Evolutionary conservation across 1,140 invertebrate species (phyloP), one percentile per base, ranked within the genome.

Genomic region (Bilobella aurantiaca): DNA sequence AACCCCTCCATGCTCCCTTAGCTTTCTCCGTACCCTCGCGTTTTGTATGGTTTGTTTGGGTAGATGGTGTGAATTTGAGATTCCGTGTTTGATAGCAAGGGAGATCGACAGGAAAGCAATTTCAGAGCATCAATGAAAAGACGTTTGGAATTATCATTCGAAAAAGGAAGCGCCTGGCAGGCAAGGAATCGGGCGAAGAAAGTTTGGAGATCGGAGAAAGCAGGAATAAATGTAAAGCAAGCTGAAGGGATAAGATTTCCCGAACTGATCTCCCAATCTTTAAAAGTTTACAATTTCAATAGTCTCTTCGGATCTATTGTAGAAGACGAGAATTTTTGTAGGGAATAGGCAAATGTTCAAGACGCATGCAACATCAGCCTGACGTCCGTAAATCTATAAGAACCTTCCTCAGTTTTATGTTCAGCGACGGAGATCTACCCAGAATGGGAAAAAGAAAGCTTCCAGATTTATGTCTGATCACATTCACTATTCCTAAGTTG

Each of bases 61-160:
- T 58, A 23, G 49, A 58, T 58, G 57, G 12, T 3, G 12, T 56
- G 25, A 29, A 3, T 3, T 29, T 58, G 57, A 58, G 57, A 58
- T 58, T 29, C 57, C 8, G 12, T 28, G 57, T 58, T 58, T 58
- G 59, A 62, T 25, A 46, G 37, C 8, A 62, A 34, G 37, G 28
- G 37, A 37, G 68, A 66, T 69, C 68, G 64, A 69, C 68, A 66
- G 68, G 64, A 69, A 69, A 69, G 64, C 68, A 69, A 69, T 69
- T 69, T 69, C 57, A 53, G 62, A 23, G 61, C 68, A 64, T 69
- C 64, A 69, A 69, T 69, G 68, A 69, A 69, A 69, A 56, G 68
- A 66, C 68, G 62, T 29, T 29, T 66, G 64, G 64, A 69, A 69
- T 69, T 69, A 69, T 69, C 64, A 69, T 69, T 64, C 49, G 59